These are phyloP conservation scores for Caenorhabditis wallacei DNA, from an alignment of 2,888 invertebrate species.

Conservation along the genomic window DNA sequence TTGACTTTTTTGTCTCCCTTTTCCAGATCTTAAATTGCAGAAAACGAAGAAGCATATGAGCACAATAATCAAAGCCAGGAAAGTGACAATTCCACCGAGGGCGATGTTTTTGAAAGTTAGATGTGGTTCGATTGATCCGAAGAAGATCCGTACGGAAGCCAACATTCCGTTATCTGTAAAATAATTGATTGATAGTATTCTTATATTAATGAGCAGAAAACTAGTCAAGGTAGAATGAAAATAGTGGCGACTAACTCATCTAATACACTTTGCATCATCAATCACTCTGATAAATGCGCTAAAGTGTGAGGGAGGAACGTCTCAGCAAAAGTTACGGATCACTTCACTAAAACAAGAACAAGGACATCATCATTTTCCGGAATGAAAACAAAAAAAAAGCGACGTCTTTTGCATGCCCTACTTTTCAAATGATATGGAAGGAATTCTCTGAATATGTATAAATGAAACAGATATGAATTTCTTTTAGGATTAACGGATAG, in stretches of 20 bases:
- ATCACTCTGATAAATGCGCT: conserved; percentile 52
- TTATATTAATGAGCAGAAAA: background rate
- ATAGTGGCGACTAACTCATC: background rate
- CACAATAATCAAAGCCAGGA: conserved; percentile 55
- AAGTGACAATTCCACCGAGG: conserved; percentile 43
- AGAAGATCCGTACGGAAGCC: conserved; percentile 48
- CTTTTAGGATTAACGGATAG: background rate
- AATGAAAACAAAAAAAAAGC: conserved; percentile 2
- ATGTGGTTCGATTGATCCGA: conserved; percentile 47
- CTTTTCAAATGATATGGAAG: conserved; percentile 31
- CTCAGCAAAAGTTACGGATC: conserved; percentile 38
- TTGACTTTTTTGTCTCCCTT: conserved; percentile 56
- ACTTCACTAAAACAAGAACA: conserved; percentile 47
- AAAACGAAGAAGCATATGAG: conserved; percentile 70
- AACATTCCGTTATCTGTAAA: conserved; percentile 53
- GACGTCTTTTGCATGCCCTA: conserved; percentile 21
- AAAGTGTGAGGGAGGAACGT: conserved; percentile 27
- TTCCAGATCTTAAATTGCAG: conserved; percentile 65
- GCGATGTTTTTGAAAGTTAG: conserved; percentile 64
- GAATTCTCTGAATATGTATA: background rate
- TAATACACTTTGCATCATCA: conserved; percentile 35
- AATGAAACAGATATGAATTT: conserved; percentile 1
- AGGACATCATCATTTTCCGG: conserved; percentile 40
- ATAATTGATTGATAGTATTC: background rate
- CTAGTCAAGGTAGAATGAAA: no score